A percentile compares a stretch with the other conserved stretches of the same genome.
Conservation (phyloP, 2,113 vertebrate species). For the Choloepus hoffmanni region DNA sequence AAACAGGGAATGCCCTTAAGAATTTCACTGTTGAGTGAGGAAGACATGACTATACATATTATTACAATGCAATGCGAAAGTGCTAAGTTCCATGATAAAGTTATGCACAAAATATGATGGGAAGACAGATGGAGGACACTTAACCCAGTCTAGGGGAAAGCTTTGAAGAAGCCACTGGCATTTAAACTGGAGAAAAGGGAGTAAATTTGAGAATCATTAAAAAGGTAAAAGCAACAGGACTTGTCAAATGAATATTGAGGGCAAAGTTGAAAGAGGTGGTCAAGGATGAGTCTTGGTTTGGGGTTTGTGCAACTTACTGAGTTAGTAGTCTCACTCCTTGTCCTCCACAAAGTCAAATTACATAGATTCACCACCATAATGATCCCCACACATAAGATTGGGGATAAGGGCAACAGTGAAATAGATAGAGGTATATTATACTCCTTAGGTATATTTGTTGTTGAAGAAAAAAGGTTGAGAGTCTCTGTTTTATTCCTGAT, state of each 20-base stretch:
- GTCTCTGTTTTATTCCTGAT: not conserved
- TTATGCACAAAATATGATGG: not conserved
- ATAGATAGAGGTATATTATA: not conserved
- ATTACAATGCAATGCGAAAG: not conserved
- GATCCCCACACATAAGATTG: not conserved
- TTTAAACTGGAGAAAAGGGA: not conserved
- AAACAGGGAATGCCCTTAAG: not conserved
- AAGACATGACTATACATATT: not conserved
- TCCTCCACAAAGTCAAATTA: not conserved
- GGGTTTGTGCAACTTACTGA: not conserved
- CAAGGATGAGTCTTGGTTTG: not conserved
- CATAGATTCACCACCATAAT: not conserved
- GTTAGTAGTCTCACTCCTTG: not conserved
- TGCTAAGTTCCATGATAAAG: not conserved
- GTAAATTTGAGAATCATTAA: not conserved
- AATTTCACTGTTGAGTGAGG: not conserved
- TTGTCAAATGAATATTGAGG: not conserved
- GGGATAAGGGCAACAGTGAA: not conserved
- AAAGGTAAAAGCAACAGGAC: not conserved
- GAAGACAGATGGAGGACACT: not conserved
- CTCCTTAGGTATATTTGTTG: not conserved
- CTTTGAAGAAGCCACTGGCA: not conserved
- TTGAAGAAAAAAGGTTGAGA: not conserved
- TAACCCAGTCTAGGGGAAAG: not conserved
- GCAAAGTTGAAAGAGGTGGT: not conserved